A percentile compares a stretch with the other conserved stretches of the same genome.
Evolutionary conservation across 2,888 invertebrate genomes (phyloP).

Genomic region (Cyaniris semiargus): DNA sequence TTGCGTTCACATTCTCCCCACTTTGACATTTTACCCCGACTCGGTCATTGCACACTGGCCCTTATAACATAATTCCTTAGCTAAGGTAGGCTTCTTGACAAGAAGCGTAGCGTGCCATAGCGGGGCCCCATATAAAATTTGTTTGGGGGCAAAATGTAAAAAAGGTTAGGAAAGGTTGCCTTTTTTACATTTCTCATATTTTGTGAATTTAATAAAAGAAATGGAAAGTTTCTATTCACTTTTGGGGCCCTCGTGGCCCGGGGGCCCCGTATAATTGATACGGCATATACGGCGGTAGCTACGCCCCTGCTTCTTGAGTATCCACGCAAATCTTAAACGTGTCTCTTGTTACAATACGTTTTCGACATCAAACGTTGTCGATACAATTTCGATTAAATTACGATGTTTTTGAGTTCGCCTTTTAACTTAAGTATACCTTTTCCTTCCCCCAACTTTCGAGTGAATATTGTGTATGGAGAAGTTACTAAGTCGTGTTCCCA

Average conservation of each 20-base stretch:
- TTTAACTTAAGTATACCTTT: not conserved
- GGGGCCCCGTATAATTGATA: too few species aligned
- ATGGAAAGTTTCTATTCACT: too few species aligned
- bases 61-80: slow-evolving; percentile 46
- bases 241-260: too few species aligned
- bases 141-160: too few species aligned
- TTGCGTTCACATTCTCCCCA: slow-evolving; percentile 57
- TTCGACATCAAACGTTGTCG: not conserved
- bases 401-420: not conserved
- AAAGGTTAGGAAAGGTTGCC: too few species aligned
- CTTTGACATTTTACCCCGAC: slow-evolving; percentile 73
- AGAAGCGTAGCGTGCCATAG: too few species aligned
- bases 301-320: not conserved
- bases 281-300: too few species aligned
- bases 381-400: not conserved
- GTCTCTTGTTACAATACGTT: not conserved
- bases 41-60: slow-evolving; percentile 61
- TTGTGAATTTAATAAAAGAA: too few species aligned
- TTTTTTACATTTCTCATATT: too few species aligned
- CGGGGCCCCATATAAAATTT: too few species aligned
- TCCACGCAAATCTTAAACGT: not conserved
- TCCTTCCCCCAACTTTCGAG: not conserved
- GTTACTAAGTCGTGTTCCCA: not conserved
- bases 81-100: slow-evolving; percentile 20
- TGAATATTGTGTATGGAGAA: not conserved